Percentiles rank a stretch among this genome's conserved stretches.
Evolutionary conservation across 2,113 vertebrate genomes (phyloP).

Genomic region (Epinephelus lanceolatus): DNA sequence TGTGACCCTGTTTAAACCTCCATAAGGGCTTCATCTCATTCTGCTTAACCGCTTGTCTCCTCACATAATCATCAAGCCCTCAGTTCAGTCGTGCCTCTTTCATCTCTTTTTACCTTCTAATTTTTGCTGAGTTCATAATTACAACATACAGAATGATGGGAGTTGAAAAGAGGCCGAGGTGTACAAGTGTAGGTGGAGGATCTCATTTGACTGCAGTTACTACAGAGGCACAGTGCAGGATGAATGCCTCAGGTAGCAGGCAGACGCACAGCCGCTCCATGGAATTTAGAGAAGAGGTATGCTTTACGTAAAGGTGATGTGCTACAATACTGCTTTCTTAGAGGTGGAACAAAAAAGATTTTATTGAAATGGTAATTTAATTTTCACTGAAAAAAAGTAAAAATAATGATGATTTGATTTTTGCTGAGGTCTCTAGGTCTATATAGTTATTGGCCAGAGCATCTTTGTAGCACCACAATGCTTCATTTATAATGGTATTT

Average conservation of each 20-base stretch:
- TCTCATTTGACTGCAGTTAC: slow-evolving; percentile 8
- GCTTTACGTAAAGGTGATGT: neutral
- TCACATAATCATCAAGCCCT: slow-evolving; percentile 31
- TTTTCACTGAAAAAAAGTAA: too few species aligned
- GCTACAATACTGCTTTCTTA: neutral
- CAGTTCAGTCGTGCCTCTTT: slow-evolving; percentile 17
- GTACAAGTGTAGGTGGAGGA: slow-evolving; percentile 23
- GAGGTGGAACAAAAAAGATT: neutral
- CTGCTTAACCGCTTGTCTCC: slow-evolving; percentile 32
- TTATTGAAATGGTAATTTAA: too few species aligned
- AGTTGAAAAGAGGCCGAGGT: slow-evolving; percentile 26
- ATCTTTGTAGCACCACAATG: too few species aligned
- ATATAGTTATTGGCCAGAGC: too few species aligned
- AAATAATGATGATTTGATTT: too few species aligned
- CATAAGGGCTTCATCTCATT: slow-evolving; percentile 33
- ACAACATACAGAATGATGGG: slow-evolving; percentile 18
- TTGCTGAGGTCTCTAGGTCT: too few species aligned
- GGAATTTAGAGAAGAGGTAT: neutral
- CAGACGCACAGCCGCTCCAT: neutral
- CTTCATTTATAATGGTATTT: too few species aligned
- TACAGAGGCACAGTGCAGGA: neutral
- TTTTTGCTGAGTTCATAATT: slow-evolving; percentile 49
- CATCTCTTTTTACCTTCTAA: slow-evolving; percentile 39
- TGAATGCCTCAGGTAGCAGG: neutral
- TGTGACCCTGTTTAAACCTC: slow-evolving; percentile 11